Evolutionary conservation across 64 coral and sea anemone species (phyloP).

Genomic region (Trachythela sp.): DNA sequence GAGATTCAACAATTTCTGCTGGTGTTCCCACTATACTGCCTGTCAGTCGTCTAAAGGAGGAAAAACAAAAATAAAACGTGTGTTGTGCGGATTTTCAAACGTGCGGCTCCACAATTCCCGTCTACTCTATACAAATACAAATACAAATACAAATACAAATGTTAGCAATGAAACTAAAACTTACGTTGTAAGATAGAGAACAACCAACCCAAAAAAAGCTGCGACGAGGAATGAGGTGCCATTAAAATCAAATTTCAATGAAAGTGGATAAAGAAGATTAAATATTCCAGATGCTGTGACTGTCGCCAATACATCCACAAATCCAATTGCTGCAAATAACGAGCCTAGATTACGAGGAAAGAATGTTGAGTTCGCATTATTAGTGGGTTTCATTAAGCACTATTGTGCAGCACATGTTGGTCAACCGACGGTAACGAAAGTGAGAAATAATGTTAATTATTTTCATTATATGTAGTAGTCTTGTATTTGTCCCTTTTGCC

Average conservation of each 20-base stretch:
- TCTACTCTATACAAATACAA: neutral
- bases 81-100: too few relatives aligned
- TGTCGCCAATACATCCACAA: constrained; percentile 53
- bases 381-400: neutral
- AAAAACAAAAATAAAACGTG: too few relatives aligned
- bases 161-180: neutral
- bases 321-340: constrained; percentile 49
- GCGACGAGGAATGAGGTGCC: constrained; percentile 55
- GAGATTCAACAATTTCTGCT: neutral
- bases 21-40: neutral
- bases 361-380: neutral
- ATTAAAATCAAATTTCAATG: constrained; percentile 54
- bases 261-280: constrained; percentile 65
- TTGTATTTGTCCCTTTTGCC: too few relatives aligned
- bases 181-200: neutral
- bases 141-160: too few relatives aligned
- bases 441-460: too few relatives aligned
- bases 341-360: constrained; percentile 35
- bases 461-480: too few relatives aligned
- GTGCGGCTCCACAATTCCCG: too few relatives aligned
- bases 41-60: neutral
- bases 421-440: too few relatives aligned
- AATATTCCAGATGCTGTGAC: constrained; percentile 50
- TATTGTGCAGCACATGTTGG: neutral
- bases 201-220: constrained; percentile 26